Percentiles rank a stretch among this genome's conserved stretches.
phyloP scores from a whole-genome alignment of 2,113 vertebrate species.

The Heliornis fulica region DNA sequence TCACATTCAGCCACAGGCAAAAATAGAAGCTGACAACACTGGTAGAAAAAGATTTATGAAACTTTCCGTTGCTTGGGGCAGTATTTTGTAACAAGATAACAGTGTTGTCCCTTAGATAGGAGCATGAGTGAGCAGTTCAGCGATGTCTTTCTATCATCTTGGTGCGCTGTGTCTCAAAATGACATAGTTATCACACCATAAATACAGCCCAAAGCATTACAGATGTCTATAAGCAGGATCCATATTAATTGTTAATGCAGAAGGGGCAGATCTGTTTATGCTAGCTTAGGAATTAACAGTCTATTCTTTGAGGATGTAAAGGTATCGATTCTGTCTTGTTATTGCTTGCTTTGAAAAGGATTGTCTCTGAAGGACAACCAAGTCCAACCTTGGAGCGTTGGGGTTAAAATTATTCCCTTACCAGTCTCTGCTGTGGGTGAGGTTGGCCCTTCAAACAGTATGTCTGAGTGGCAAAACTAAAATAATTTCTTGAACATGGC shows the following conservation, averaged over 20 bases:
- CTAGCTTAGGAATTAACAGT: constrained; percentile 42
- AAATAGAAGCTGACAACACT: constrained; percentile 46
- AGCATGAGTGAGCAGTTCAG: constrained; percentile 50
- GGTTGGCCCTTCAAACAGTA: not conserved
- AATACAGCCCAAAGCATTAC: constrained; percentile 74
- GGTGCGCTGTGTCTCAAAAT: constrained; percentile 65
- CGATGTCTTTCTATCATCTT: constrained; percentile 67
- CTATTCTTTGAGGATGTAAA: constrained; percentile 25
- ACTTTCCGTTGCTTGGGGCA: constrained; percentile 63
- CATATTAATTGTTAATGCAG: constrained; percentile 75
- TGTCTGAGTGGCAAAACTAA: not conserved
- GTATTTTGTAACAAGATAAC: constrained; percentile 64
- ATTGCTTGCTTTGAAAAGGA: not conserved
- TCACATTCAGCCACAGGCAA: constrained; percentile 56
- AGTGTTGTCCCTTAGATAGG: constrained; percentile 57
- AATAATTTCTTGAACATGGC: not conserved
- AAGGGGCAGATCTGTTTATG: constrained; percentile 50
- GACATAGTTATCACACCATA: constrained; percentile 68
- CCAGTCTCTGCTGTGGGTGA: not conserved
- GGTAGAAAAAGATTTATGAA: constrained; percentile 60
- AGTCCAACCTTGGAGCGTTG: not conserved
- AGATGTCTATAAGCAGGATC: constrained; percentile 73
- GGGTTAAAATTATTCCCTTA: not conserved
- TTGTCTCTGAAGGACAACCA: not conserved
- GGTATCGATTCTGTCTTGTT: constrained; percentile 21